Percentiles rank a stretch among this genome's conserved stretches.
Conservation (phyloP, 2,113 vertebrate species). For the Mola mola region DNA sequence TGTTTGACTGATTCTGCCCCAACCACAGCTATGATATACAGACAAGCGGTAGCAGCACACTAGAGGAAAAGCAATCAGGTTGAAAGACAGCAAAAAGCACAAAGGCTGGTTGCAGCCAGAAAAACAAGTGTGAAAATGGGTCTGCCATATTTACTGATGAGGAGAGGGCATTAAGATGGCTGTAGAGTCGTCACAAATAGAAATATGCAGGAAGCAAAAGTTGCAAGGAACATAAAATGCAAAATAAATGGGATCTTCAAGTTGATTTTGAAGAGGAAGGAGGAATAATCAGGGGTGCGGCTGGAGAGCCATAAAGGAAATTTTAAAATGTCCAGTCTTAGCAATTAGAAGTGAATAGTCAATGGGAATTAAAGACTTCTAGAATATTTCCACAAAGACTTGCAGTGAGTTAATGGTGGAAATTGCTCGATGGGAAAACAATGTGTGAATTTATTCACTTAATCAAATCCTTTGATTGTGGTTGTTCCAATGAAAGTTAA, state of each 20-base stretch:
- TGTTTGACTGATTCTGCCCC: constrained; percentile 32
- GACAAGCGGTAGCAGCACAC: neutral
- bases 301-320: neutral
- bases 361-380: no score
- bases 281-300: neutral
- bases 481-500: no score
- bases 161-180: neutral
- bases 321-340: neutral
- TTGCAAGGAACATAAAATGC: neutral
- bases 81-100: constrained; percentile 6
- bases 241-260: neutral
- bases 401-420: no score
- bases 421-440: no score
- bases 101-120: constrained; percentile 1
- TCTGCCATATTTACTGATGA: neutral
- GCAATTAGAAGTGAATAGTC: no score
- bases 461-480: no score
- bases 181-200: neutral
- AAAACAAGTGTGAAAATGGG: neutral
- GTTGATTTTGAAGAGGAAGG: neutral
- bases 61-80: constrained; percentile 9
- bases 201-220: neutral
- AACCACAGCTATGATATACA: neutral
- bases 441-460: no score
- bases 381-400: no score